phyloP scores from a whole-genome alignment of 2,888 invertebrate species.

The Pollenia amentaria region DNA sequence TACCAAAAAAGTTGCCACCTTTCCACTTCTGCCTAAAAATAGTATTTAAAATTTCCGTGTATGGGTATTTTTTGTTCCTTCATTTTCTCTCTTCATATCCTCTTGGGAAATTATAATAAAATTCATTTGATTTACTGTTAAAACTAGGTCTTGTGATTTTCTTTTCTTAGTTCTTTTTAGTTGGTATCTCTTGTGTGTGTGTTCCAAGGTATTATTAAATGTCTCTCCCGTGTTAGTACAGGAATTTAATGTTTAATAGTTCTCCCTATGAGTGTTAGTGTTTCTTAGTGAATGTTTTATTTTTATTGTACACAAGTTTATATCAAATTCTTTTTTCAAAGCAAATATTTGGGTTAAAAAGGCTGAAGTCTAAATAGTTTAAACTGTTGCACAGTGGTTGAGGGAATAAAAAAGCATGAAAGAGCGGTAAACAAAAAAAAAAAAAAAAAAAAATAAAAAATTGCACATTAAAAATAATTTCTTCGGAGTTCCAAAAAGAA shows the following conservation, averaged over 20 bases:
- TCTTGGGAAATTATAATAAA: slow-evolving; percentile 42
- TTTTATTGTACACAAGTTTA: background rate
- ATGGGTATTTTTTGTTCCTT: slow-evolving; percentile 5
- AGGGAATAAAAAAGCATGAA: background rate
- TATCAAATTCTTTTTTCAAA: slow-evolving; percentile 2
- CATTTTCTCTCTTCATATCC: background rate
- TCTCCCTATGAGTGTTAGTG: background rate
- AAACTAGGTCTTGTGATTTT: slow-evolving; percentile 46
- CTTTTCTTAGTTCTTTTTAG: background rate
- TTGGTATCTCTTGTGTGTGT: too few species aligned
- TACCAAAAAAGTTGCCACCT: background rate
- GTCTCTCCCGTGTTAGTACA: slow-evolving; percentile 14
- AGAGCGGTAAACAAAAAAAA: background rate
- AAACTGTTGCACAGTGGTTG: background rate
- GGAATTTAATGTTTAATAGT: slow-evolving; percentile 5
- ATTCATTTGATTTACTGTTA: slow-evolving; percentile 29
- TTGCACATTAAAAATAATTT: too few species aligned
- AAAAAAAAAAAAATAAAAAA: too few species aligned
- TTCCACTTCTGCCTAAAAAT: slow-evolving; percentile 1
- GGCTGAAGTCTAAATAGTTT: background rate
- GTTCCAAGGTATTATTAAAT: slow-evolving; percentile 17
- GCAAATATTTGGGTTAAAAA: slow-evolving; percentile 40
- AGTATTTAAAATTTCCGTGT: background rate
- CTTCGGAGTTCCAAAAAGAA: too few species aligned
- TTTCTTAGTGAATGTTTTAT: background rate